Conservation (phyloP, 2,113 vertebrate species). For the Chauna torquata region DNA sequence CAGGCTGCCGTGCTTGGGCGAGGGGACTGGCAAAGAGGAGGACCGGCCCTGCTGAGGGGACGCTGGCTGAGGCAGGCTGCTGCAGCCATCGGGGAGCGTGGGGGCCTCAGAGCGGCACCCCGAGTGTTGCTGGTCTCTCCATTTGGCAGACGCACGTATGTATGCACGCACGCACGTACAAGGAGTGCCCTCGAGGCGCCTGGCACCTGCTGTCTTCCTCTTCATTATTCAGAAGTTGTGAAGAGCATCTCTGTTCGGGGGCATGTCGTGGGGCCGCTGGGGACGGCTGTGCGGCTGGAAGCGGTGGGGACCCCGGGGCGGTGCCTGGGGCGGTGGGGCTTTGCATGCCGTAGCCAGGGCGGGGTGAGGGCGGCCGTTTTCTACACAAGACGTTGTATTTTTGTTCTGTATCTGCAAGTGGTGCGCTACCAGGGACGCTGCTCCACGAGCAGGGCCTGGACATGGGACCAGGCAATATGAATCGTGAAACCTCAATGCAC, state of each 20-base stretch:
- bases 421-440: neutral
- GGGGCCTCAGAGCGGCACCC: neutral
- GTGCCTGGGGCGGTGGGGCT: neutral
- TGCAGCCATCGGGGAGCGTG: fast-evolving
- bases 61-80: too few species aligned
- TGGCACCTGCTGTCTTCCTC: neutral
- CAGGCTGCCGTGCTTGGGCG: too few species aligned
- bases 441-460: neutral
- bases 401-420: neutral
- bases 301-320: neutral
- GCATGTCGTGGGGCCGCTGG: fast-evolving
- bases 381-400: neutral
- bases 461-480: neutral
- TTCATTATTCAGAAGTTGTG: neutral
- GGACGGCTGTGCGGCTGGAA: neutral
- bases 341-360: neutral
- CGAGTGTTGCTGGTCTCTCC: neutral
- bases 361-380: neutral
- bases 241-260: neutral
- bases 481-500: neutral
- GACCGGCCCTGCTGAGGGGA: too few species aligned
- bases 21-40: too few species aligned
- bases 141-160: neutral
- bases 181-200: neutral
- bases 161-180: too few species aligned